Conservation (phyloP, 1,140 invertebrate genomes). For the Drosophila ficusphila region DNA sequence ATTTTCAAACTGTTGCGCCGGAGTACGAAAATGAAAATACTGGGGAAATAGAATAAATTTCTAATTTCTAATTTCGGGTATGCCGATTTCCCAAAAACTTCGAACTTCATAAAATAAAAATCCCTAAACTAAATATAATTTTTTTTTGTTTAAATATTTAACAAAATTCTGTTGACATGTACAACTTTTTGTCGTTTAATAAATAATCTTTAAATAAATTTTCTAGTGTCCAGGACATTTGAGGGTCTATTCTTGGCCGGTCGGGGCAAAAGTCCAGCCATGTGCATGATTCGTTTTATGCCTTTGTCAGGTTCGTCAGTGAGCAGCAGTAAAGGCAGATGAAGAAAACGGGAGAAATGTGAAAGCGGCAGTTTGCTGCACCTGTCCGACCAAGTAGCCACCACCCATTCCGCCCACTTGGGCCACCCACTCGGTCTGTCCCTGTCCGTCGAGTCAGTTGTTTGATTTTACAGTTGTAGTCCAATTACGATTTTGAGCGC, state of each 20-base stretch:
- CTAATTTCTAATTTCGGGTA: neutral
- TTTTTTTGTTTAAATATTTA: neutral
- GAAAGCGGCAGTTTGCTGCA: conserved; percentile 14
- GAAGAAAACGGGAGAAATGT: conserved; percentile 16
- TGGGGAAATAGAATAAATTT: neutral
- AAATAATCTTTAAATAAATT: neutral
- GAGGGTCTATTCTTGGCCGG: conserved; percentile 14
- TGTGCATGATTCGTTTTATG: conserved; percentile 83
- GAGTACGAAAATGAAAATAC: neutral
- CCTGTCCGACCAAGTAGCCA: conserved; percentile 30
- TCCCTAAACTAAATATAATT: too few relatives aligned
- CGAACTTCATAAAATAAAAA: neutral
- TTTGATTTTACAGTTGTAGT: conserved; percentile 82
- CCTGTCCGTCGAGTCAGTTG: conserved; percentile 63
- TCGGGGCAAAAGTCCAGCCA: conserved; percentile 68
- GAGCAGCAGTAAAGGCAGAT: conserved; percentile 22
- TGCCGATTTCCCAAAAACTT: neutral
- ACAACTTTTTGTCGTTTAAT: neutral
- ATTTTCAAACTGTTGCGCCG: conserved; percentile 69
- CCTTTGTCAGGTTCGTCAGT: conserved; percentile 81
- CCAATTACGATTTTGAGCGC: conserved; percentile 81
- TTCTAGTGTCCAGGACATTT: conserved; percentile 3
- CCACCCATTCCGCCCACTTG: neutral
- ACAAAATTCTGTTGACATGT: too few relatives aligned
- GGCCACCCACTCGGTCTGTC: conserved; percentile 18